Evolutionary conservation across 2,888 invertebrate species (phyloP).

Genomic region (Drosophila kambysellisi): DNA sequence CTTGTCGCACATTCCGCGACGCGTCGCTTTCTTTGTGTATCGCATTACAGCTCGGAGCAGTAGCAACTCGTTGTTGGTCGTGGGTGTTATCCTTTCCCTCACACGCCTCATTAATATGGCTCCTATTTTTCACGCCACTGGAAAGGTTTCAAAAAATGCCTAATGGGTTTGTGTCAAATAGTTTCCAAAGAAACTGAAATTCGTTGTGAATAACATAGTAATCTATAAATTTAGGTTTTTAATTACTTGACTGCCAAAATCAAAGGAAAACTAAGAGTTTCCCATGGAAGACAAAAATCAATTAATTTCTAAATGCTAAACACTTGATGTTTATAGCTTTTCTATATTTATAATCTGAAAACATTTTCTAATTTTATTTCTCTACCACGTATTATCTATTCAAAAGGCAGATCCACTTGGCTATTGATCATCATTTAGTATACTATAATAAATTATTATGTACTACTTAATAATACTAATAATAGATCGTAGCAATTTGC

Average conservation of each 20-base stretch:
- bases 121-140: conserved; percentile 74
- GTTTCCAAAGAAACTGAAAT: conserved; percentile 30
- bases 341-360: background rate
- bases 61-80: conserved; percentile 20
- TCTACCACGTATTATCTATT: background rate
- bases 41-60: conserved; percentile 51
- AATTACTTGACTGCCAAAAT: too few species aligned
- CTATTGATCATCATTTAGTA: background rate
- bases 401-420: background rate
- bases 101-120: conserved; percentile 69
- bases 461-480: background rate
- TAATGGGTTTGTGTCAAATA: conserved; percentile 53
- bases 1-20: conserved; percentile 74
- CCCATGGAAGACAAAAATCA: too few species aligned
- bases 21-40: conserved; percentile 70
- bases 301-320: too few species aligned
- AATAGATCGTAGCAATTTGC: background rate
- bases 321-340: background rate
- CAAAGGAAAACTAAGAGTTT: too few species aligned
- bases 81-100: conserved; percentile 51
- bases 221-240: background rate
- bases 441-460: background rate
- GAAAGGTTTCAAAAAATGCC: conserved; percentile 23
- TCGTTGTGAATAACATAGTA: background rate
- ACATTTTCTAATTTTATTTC: background rate